Percentiles rank a stretch among this genome's conserved stretches.
These are phyloP conservation scores for Pangasius mekongensis DNA, from an alignment of 2,797 vertebrate genomes.

Conservation along the genomic window DNA sequence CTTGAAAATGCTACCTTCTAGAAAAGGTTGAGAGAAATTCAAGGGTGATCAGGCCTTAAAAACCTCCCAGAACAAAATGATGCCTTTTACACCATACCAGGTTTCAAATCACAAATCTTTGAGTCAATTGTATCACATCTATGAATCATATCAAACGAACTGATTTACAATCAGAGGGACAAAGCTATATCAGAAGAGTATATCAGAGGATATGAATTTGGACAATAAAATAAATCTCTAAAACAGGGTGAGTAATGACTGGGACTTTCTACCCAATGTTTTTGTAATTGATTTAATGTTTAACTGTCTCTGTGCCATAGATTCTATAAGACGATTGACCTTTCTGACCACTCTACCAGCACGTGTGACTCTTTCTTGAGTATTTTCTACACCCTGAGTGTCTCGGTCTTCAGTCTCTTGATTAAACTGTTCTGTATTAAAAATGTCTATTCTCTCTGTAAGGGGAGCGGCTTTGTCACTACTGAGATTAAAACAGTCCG, in stretches of 20 bases:
- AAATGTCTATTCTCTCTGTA: background rate
- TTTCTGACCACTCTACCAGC: constrained; percentile 9
- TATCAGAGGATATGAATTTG: background rate
- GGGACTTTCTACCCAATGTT: constrained; percentile 8
- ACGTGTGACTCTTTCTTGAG: background rate
- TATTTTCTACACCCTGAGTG: background rate
- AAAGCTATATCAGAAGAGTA: background rate
- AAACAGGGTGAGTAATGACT: constrained; percentile 30
- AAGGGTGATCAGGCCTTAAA: constrained; percentile 26
- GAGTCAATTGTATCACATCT: no score
- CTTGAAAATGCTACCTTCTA: background rate
- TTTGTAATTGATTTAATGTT: background rate
- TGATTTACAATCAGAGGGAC: background rate
- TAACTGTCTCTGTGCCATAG: constrained; percentile 32
- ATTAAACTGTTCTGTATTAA: background rate
- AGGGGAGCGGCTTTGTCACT: background rate
- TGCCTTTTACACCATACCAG: constrained; percentile 28
- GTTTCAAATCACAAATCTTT: no score
- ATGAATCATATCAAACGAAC: background rate
- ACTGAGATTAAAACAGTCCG: background rate
- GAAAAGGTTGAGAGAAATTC: constrained; percentile 4
- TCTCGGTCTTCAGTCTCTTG: background rate
- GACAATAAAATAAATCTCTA: background rate
- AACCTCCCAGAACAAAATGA: constrained; percentile 10
- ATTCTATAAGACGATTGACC: constrained; percentile 24